These are phyloP conservation scores for Eristalis pertinax DNA, from an alignment of 2,888 invertebrate species.

Conservation along the genomic window DNA sequence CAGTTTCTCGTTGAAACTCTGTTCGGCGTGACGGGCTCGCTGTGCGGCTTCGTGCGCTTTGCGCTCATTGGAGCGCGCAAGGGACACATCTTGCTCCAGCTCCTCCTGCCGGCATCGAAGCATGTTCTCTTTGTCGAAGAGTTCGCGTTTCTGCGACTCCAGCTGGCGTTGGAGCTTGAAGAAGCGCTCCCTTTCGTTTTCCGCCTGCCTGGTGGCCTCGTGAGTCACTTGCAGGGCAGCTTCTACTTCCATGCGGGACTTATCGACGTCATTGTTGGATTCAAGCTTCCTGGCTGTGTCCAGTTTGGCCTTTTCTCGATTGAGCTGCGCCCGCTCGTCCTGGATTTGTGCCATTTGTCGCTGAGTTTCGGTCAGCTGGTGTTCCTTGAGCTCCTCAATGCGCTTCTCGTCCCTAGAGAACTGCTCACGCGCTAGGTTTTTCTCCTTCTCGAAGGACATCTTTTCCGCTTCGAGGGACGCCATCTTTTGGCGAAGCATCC, in stretches of 20 bases:
- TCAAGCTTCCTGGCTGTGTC: slow-evolving; percentile 77
- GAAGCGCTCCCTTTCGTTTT: slow-evolving; percentile 79
- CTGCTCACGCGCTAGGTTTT: slow-evolving; percentile 78
- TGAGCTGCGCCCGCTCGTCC: slow-evolving; percentile 77
- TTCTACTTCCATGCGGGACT: slow-evolving; percentile 78
- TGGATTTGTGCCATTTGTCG: slow-evolving; percentile 77
- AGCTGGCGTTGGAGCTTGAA: slow-evolving; percentile 78
- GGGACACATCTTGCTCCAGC: slow-evolving; percentile 76
- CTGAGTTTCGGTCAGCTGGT: slow-evolving; percentile 78
- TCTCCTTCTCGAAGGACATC: slow-evolving; percentile 79
- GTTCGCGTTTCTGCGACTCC: slow-evolving; percentile 78
- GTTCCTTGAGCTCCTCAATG: slow-evolving; percentile 78
- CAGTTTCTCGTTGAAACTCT: slow-evolving; percentile 77
- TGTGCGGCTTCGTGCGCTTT: slow-evolving; percentile 76
- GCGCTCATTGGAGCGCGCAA: slow-evolving; percentile 77
- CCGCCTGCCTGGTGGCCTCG: slow-evolving; percentile 79
- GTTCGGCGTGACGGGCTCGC: slow-evolving; percentile 76
- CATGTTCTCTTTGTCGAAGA: slow-evolving; percentile 78
- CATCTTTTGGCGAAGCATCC: slow-evolving; percentile 79
- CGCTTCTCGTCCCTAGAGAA: slow-evolving; percentile 79
- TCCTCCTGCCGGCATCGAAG: slow-evolving; percentile 78
- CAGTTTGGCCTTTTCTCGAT: slow-evolving; percentile 77
- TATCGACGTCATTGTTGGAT: slow-evolving; percentile 73
- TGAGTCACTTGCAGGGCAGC: slow-evolving; percentile 79
- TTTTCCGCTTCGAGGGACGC: slow-evolving; percentile 79